These are phyloP conservation scores for Crocodylus rhombifer DNA, from an alignment of 2,797 vertebrate species.

Conservation along the genomic window DNA sequence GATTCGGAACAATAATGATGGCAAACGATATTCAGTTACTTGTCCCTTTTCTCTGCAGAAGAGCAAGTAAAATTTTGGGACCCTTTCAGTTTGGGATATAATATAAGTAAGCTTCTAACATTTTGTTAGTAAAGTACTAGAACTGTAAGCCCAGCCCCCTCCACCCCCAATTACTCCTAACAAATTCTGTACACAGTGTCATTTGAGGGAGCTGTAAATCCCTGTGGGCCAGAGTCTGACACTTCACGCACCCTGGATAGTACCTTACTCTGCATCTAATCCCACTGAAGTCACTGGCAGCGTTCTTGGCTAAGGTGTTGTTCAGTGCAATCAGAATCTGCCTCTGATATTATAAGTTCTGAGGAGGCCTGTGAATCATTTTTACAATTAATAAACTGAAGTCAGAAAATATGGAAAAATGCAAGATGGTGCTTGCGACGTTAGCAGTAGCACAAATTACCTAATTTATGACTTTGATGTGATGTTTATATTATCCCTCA, in stretches of 20 bases:
- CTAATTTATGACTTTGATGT: constrained; percentile 23
- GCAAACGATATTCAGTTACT: constrained; percentile 50
- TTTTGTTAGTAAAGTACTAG: neutral
- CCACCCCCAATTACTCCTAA: neutral
- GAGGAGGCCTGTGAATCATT: constrained; percentile 23
- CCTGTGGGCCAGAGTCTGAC: neutral
- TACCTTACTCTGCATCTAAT: neutral
- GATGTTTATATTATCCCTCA: neutral
- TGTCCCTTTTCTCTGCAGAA: constrained; percentile 44
- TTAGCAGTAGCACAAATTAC: neutral
- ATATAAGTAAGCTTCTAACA: neutral
- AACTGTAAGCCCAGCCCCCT: neutral
- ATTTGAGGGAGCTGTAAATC: neutral
- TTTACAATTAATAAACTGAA: constrained; percentile 20
- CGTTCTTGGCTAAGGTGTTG: neutral
- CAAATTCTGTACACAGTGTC: neutral
- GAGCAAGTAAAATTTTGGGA: neutral
- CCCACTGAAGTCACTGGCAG: neutral
- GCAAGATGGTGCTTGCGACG: neutral
- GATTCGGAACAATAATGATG: neutral
- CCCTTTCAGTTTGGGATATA: constrained; percentile 11
- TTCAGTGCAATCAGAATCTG: neutral
- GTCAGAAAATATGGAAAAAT: neutral
- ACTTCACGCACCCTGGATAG: neutral
- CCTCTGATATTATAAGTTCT: neutral